phyloP scores from a whole-genome alignment of 92 coral and sea anemone species.

The Phenganax stokvisi region DNA sequence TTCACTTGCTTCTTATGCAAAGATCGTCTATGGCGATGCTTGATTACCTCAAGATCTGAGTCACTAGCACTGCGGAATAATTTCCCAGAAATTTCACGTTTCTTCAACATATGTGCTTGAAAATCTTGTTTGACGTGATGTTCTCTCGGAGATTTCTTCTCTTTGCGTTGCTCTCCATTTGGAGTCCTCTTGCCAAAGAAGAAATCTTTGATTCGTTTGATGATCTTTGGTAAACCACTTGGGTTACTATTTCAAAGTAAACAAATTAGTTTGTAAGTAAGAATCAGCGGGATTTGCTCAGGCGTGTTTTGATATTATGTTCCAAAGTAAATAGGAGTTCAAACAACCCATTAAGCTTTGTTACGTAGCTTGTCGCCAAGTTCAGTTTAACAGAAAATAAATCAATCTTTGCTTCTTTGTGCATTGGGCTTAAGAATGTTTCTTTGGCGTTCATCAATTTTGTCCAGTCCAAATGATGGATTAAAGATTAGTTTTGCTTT shows the following conservation, averaged over 20 bases:
- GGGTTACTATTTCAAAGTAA: slow-evolving; percentile 4
- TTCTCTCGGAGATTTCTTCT: background rate
- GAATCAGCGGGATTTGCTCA: background rate
- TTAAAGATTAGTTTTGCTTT: background rate
- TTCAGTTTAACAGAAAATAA: too few relatives aligned
- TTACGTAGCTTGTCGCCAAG: background rate
- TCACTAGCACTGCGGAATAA: slow-evolving; percentile 87
- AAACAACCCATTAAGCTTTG: background rate
- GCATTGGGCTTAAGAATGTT: background rate
- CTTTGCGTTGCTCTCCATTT: background rate
- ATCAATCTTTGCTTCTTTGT: background rate
- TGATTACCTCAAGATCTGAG: slow-evolving; percentile 50
- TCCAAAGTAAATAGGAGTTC: background rate
- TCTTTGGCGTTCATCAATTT: too few relatives aligned
- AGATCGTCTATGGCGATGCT: slow-evolving; percentile 24
- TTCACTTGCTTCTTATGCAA: background rate
- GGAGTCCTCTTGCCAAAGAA: slow-evolving; percentile 19
- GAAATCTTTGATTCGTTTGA: slow-evolving; percentile 33
- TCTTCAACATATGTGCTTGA: background rate
- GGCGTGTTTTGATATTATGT: background rate
- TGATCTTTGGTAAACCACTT: slow-evolving; percentile 23
- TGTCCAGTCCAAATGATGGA: background rate
- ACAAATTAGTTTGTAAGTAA: background rate
- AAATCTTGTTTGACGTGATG: background rate
- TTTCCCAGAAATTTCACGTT: slow-evolving; percentile 26